Base-by-base conservation (phyloP, 2,797 vertebrate genomes). In the Rhinophrynus dorsalis region DNA sequence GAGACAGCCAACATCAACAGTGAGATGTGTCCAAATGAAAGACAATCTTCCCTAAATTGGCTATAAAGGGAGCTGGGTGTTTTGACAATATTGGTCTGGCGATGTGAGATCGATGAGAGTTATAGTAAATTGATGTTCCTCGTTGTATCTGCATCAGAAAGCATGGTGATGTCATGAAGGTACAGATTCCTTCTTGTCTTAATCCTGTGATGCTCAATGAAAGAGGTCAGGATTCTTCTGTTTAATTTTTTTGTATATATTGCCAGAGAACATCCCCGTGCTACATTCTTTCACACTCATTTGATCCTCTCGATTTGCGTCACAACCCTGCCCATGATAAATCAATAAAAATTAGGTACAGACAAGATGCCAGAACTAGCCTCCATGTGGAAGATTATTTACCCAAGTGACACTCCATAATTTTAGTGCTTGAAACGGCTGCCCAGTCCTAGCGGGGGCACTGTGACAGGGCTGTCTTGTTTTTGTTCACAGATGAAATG, bases 401-500 rank as follows among this genome's bases (percentile, higher is more conserved):
- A 78, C 76, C 80, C 75, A 83, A 83, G 82, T 80, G 83, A 80
- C 83, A 82, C 69, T 86, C 80, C 80, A 75, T 86, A 88, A 86
- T 77, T 84, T 77, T 82, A 78, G 68, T 72, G 50, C 78, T 80
- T 68, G 65, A 57, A 79, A 73, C 75, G 77, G 18, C 27, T 20
- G 50, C 13, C 76, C 76, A 85, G 84, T 86, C 83, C 77, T 67
- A 77, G 78, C 3, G 1, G 58, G 79, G 62, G 81, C 80, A 79
- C 77, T 78, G 83, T 75, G 8, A 82, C 89, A 88, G 83, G n/a
- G 82, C 70, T 74, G 81, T 80, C 85, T 83, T 90, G 89, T 91
- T 91, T 90, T 90, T 86, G 79, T 87, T 91, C 89, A 89, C 82
- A 89, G 84, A 91, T 88, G 85, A 91, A 90, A 90, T 90, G 87